Base-by-base conservation (phyloP, 1,140 invertebrate species). In the Eriocheir sinensis region DNA sequence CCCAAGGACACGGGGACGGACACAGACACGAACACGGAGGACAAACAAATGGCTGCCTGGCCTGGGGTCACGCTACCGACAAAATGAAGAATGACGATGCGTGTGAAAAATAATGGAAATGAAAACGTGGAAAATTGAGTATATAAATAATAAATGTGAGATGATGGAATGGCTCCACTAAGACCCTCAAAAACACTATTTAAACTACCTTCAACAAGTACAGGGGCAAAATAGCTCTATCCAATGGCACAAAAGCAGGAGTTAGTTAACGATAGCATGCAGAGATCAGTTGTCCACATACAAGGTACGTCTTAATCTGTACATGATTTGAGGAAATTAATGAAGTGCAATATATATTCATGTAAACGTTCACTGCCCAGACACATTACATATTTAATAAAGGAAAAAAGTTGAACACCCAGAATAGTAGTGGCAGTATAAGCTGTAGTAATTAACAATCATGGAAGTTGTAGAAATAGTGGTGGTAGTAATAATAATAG, bases 101-200 rank as follows among this genome's bases (percentile, higher is more conserved):
- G 60, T 27, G 12, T 72, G 60, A 2, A n/a, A n/a, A 72, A n/a
- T n/a, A n/a, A 72, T 72, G 60, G n/a, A 72, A 72, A n/a, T 72
- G 60, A n/a, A 21, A 72, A 72, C 27, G n/a, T 72, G n/a, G n/a
- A 72, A 72, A 72, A 72, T 72, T 72, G n/a, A 72, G 60, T 72
- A 72, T n/a, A n/a, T n/a, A 72, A 6, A 48, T 72, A 72, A 72
- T 72, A 72, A n/a, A n/a, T 21, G 21, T 15, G 53, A 72, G 6
- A 21, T 17, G 8, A 72, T n/a, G 21, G 27, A 72, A 72, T n/a
- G 27, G n/a, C 0, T 21, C n/a, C 27, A 1, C 9, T 72, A n/a
- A 4, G 21, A 72, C n/a, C 60, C 60, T 72, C 27, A 12, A 72
- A n/a, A 72, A n/a, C 21, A 72, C 27, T 72, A n/a, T n/a, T 72